Conservation (phyloP, 2,113 vertebrate species). For the Taxidea taxus region DNA sequence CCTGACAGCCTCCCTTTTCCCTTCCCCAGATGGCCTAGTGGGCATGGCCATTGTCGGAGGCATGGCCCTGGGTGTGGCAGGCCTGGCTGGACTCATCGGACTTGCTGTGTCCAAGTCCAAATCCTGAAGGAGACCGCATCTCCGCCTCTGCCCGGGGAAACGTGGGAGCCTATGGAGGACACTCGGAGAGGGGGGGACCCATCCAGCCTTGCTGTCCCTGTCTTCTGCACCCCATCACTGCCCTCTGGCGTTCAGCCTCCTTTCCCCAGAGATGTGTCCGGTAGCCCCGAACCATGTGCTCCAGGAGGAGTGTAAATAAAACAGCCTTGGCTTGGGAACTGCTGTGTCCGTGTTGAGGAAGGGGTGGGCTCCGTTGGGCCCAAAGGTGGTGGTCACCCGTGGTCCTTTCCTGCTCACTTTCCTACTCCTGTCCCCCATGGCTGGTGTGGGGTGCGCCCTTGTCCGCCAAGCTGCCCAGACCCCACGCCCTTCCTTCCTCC, state of each 20-base stretch:
- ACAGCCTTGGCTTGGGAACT: slow-evolving; percentile 13
- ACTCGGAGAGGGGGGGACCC: not conserved
- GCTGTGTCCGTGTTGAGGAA: not conserved
- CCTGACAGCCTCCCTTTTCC: not conserved
- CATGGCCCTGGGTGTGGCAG: slow-evolving; percentile 90
- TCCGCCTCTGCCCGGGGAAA: not conserved
- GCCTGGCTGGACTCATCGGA: slow-evolving; percentile 91
- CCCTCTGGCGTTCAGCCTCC: not conserved
- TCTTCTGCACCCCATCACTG: not conserved
- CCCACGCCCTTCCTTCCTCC: slow-evolving; percentile 58
- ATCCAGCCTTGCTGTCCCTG: not conserved
- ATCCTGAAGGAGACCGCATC: slow-evolving; percentile 78
- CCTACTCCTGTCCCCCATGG: too few relatives aligned
- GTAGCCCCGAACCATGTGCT: slow-evolving; percentile 26
- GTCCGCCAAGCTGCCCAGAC: not conserved
- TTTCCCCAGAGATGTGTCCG: not conserved
- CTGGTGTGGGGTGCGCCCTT: not conserved
- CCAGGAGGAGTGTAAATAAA: slow-evolving; percentile 73
- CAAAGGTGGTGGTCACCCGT: not conserved
- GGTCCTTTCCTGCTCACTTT: not conserved
- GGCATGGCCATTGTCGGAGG: slow-evolving; percentile 95
- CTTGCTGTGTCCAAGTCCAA: slow-evolving; percentile 91
- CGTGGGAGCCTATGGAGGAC: not conserved
- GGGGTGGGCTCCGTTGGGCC: not conserved
- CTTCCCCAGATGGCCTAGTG: slow-evolving; percentile 89